Conservation (phyloP, 2,113 vertebrate genomes). For the Cnemophilus loriae region DNA sequence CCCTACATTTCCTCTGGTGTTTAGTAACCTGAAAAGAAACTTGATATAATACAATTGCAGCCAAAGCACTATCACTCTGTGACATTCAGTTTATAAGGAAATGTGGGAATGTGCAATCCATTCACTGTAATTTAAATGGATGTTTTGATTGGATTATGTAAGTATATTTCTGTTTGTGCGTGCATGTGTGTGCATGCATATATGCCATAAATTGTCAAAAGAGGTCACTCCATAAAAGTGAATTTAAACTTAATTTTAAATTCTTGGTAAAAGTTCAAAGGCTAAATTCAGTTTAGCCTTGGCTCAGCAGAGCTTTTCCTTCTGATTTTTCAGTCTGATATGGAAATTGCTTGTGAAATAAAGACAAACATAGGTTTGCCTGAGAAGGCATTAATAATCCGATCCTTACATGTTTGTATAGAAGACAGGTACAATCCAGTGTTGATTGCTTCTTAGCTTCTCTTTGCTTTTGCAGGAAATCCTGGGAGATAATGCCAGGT, state of each 20-base stretch:
- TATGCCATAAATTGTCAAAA: slow-evolving; percentile 24
- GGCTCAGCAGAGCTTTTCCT: slow-evolving; percentile 12
- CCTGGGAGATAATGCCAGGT: slow-evolving; percentile 27
- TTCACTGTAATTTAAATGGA: slow-evolving; percentile 21
- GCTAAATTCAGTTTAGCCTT: slow-evolving; percentile 63
- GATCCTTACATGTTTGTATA: slow-evolving; percentile 70
- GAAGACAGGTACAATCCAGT: slow-evolving; percentile 66
- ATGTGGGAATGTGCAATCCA: neutral
- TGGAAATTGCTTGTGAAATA: slow-evolving; percentile 74
- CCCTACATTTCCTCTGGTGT: neutral
- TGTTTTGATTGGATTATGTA: slow-evolving; percentile 39
- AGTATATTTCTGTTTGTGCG: slow-evolving; percentile 19
- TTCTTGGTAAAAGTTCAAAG: slow-evolving; percentile 53
- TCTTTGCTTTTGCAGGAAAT: slow-evolving; percentile 68
- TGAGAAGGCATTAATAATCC: slow-evolving; percentile 73
- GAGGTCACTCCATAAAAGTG: slow-evolving; percentile 34
- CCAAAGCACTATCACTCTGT: neutral
- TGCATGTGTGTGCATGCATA: neutral
- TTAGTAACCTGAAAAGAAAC: neutral
- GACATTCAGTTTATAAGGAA: neutral
- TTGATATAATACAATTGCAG: neutral
- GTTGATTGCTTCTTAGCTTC: slow-evolving; percentile 64
- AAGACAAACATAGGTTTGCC: slow-evolving; percentile 66
- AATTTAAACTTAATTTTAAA: slow-evolving; percentile 59
- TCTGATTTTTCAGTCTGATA: slow-evolving; percentile 46